Percentiles rank a stretch among this genome's conserved stretches.
Evolutionary conservation across 2,888 invertebrate species (phyloP).

Genomic region (Hyppa rectilinea): DNA sequence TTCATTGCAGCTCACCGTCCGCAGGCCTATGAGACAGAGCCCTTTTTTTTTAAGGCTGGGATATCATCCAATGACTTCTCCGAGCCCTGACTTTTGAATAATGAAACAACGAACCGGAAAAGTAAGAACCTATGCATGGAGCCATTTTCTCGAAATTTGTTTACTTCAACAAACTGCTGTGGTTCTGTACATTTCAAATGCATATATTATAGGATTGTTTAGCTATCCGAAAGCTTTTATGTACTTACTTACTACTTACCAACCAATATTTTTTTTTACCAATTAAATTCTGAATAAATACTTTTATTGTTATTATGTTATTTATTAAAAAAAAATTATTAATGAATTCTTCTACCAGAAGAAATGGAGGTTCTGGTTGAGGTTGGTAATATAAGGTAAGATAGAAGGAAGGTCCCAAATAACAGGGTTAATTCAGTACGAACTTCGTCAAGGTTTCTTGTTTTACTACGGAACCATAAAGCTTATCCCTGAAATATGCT

Average conservation of each 20-base stretch:
- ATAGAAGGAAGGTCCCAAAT: neutral
- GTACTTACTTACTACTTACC: too few species aligned
- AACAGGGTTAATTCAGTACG: neutral
- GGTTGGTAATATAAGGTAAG: neutral
- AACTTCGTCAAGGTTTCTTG: neutral
- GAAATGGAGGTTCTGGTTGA: too few species aligned
- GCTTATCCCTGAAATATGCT: conserved; percentile 10
- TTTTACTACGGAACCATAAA: neutral
- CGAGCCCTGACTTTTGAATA: neutral
- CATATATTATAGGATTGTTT: neutral
- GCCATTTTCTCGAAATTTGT: neutral
- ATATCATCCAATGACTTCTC: too few species aligned
- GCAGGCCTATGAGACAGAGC: too few species aligned
- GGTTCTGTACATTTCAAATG: conserved; percentile 12
- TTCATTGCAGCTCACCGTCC: too few species aligned
- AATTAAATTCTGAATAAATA: too few species aligned
- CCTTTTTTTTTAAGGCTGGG: too few species aligned
- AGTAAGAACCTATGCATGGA: neutral
- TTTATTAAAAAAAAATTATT: too few species aligned
- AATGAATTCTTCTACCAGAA: too few species aligned
- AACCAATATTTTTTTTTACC: too few species aligned
- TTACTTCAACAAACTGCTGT: neutral
- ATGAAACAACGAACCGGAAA: neutral
- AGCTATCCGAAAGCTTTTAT: neutral
- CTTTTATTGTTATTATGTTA: too few species aligned